These are phyloP conservation scores for Melitaea cinxia DNA, from an alignment of 1,140 invertebrate genomes.

Conservation along the genomic window DNA sequence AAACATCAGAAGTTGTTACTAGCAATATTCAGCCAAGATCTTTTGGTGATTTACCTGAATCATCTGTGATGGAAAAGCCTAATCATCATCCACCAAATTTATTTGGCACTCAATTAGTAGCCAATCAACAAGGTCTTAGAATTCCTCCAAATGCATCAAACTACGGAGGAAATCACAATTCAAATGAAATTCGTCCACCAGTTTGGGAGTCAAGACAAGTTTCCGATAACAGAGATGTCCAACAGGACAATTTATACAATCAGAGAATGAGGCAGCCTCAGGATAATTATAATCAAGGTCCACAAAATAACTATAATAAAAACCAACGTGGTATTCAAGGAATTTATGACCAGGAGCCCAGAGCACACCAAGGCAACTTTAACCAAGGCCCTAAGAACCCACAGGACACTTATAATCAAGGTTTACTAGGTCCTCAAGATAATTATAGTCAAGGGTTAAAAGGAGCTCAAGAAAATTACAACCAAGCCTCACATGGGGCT, in stretches of 20 bases:
- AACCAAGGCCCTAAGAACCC: constrained; percentile 14
- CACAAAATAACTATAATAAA: not conserved
- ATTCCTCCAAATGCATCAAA: constrained; percentile 6
- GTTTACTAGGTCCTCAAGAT: constrained; percentile 6
- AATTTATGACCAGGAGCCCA: constrained; percentile 20
- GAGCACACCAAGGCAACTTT: constrained; percentile 14
- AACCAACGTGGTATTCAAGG: constrained; percentile 8
- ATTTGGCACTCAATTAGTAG: not conserved
- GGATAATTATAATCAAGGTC: constrained; percentile 18
- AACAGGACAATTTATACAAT: constrained; percentile 11
- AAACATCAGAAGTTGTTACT: constrained; percentile 44
- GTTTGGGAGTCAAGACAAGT: constrained; percentile 23
- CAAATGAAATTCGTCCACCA: constrained; percentile 12
- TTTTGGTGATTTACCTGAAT: constrained; percentile 59
- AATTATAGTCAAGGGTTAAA: constrained; percentile 17
- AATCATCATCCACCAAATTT: constrained; percentile 14
- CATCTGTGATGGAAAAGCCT: constrained; percentile 3
- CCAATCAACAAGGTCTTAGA: not conserved
- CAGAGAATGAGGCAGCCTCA: not conserved
- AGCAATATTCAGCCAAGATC: constrained; percentile 57
- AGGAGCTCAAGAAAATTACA: constrained; percentile 15
- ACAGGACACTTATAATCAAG: constrained; percentile 24
- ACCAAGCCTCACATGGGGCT: constrained; percentile 5
- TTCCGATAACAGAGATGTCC: constrained; percentile 16
- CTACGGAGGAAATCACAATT: constrained; percentile 15